Evolutionary conservation across 2,888 invertebrate species (phyloP).

Genomic region (Stomorhina lunata): DNA sequence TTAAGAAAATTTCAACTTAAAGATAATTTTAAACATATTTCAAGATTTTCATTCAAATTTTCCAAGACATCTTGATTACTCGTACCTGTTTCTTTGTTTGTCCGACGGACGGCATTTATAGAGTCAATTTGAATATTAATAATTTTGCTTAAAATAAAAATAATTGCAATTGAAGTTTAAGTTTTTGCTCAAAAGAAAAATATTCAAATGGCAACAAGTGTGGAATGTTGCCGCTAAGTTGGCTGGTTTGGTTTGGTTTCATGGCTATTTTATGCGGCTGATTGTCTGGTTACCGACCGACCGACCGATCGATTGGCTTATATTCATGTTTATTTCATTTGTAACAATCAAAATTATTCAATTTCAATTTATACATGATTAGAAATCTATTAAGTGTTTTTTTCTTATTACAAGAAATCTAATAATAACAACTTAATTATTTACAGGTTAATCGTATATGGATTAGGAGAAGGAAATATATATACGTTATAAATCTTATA

Average conservation of each 20-base stretch:
- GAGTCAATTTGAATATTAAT: constrained; percentile 42
- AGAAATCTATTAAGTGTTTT: constrained; percentile 43
- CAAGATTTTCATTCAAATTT: too few relatives aligned
- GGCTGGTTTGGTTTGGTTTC: not conserved
- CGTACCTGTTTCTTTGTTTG: constrained; percentile 49
- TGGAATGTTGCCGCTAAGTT: constrained; percentile 48
- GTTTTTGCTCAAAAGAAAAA: not conserved
- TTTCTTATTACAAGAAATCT: constrained; percentile 38
- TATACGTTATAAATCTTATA: too few relatives aligned
- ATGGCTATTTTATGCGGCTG: constrained; percentile 1
- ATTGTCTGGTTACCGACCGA: constrained; percentile 5
- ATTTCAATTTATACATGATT: constrained; percentile 49
- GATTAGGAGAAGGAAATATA: too few relatives aligned
- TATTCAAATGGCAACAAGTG: constrained; percentile 50
- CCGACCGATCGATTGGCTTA: too few relatives aligned
- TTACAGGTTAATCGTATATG: not conserved
- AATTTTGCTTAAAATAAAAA: constrained; percentile 50
- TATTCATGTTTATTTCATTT: too few relatives aligned
- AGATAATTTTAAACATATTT: too few relatives aligned
- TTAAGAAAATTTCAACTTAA: too few relatives aligned
- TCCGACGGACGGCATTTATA: constrained; percentile 36
- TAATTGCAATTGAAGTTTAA: constrained; percentile 52
- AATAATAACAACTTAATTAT: constrained; percentile 19
- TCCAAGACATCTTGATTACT: too few relatives aligned
- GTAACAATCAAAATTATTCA: constrained; percentile 39